Conservation (phyloP, 1,140 invertebrate species). For the Drosophila subpulchrella region DNA sequence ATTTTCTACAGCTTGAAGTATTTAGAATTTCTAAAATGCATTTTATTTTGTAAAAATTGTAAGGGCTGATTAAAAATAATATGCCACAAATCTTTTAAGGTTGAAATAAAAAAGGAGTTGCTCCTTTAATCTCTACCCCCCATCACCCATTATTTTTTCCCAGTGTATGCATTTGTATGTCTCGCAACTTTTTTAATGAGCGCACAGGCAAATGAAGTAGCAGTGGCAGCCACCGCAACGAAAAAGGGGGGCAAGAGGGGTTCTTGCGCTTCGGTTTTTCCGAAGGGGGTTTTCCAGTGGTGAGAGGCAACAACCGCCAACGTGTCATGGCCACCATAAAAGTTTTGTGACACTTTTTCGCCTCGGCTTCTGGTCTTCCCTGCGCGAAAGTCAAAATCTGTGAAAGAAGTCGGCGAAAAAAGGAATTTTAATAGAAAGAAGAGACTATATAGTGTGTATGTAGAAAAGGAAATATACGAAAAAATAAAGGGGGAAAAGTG, state of each 20-base stretch:
- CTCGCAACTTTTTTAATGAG: slow-evolving; percentile 81
- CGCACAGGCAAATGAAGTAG: slow-evolving; percentile 57
- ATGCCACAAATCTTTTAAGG: too few relatives aligned
- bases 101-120: too few relatives aligned
- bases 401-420: slow-evolving; percentile 37
- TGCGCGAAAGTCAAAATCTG: slow-evolving; percentile 68
- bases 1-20: not conserved
- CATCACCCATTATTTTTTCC: slow-evolving; percentile 4
- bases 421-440: slow-evolving; percentile 51
- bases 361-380: slow-evolving; percentile 27
- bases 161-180: slow-evolving; percentile 69
- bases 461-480: slow-evolving; percentile 10
- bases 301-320: slow-evolving; percentile 26
- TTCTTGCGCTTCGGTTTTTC: not conserved
- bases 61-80: too few relatives aligned
- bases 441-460: slow-evolving; percentile 40
- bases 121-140: too few relatives aligned
- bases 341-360: slow-evolving; percentile 72
- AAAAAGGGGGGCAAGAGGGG: not conserved
- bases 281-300: slow-evolving; percentile 1
- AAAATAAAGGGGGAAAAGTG: slow-evolving; percentile 37
- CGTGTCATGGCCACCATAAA: slow-evolving; percentile 71
- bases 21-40: too few relatives aligned
- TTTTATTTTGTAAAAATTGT: too few relatives aligned
- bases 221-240: slow-evolving; percentile 56